Conservation (phyloP, 2,888 invertebrate genomes). For the Busseola fusca region DNA sequence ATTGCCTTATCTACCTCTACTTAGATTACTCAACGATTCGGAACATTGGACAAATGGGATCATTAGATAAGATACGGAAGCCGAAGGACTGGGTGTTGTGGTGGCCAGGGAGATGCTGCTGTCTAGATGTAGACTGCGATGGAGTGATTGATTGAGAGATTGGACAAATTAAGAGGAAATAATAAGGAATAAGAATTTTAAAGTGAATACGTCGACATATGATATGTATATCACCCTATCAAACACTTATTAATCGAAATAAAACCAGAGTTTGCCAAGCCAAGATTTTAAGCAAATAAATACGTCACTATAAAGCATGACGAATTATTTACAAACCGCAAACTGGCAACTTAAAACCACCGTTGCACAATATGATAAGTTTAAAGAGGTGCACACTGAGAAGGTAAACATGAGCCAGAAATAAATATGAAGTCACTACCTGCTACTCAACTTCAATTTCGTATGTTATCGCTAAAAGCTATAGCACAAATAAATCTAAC, state of each 20-base stretch:
- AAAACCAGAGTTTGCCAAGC: background rate
- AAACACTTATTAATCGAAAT: background rate
- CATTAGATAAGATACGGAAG: background rate
- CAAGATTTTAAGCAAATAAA: conserved; percentile 5
- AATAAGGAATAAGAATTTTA: too few relatives aligned
- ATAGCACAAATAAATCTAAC: background rate
- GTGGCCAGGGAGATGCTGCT: background rate
- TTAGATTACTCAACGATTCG: background rate
- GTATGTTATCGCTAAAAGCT: conserved; percentile 5
- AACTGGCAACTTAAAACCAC: conserved; percentile 16
- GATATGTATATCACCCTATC: background rate
- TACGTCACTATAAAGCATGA: conserved; percentile 16
- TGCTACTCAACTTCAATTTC: conserved; percentile 5
- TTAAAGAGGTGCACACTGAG: conserved; percentile 3
- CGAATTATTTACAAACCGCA: conserved; percentile 30
- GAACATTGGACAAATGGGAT: background rate
- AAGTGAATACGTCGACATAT: background rate
- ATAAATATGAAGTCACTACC: conserved; percentile 16
- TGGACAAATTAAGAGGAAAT: too few relatives aligned
- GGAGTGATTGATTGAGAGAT: background rate
- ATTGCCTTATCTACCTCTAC: background rate
- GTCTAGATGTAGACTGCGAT: background rate
- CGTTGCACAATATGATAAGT: conserved; percentile 37
- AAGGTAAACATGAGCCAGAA: background rate
- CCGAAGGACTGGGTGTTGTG: background rate